Evolutionary conservation across 2,888 invertebrate species (phyloP), one percentile per base, ranked within the genome.

Genomic region (Hyalella azteca): DNA sequence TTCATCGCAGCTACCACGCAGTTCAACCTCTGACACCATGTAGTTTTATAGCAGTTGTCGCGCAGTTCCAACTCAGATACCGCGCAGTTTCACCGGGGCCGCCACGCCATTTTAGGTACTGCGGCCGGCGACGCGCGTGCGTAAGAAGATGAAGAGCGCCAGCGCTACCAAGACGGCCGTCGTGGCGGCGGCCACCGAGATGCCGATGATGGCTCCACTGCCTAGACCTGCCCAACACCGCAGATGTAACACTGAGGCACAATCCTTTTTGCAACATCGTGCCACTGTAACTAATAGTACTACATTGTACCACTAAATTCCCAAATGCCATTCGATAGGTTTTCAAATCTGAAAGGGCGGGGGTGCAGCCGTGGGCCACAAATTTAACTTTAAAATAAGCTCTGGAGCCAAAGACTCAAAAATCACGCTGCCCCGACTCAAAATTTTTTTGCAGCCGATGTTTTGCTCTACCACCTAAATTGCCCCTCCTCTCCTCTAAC

Each of bases 81-180:
- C n/a, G n/a, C n/a, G n/a, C n/a, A n/a, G n/a, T n/a, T n/a, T n/a
- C n/a, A n/a, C n/a, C n/a, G n/a, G n/a, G n/a, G n/a, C n/a, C n/a
- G n/a, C n/a, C n/a, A n/a, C n/a, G n/a, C n/a, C n/a, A n/a, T n/a
- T 11, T 22, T 59, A 59, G 22, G 59, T 22, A 29, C 7, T 19
- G n/a, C 22, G 22, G n/a, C 22, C 29, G 11, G 11, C 75, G 26
- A 22, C 40, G 3, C 75, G 40, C 9, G 41, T 75, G 41, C 45
- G 40, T 26, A 41, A 39, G 75, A 41, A 45, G 75, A 75, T 75
- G 75, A 45, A 75, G 75, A 75, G 75, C 9, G 75, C 75, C 75
- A 75, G 36, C 3, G 75, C 40, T 15, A 75, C 13, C 29, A 75
- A 5, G 22, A 45, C 45, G 19, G 22, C 45, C 29, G 75, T 75